Evolutionary conservation across 2,888 invertebrate species (phyloP).

Genomic region (Dione vanillae): DNA sequence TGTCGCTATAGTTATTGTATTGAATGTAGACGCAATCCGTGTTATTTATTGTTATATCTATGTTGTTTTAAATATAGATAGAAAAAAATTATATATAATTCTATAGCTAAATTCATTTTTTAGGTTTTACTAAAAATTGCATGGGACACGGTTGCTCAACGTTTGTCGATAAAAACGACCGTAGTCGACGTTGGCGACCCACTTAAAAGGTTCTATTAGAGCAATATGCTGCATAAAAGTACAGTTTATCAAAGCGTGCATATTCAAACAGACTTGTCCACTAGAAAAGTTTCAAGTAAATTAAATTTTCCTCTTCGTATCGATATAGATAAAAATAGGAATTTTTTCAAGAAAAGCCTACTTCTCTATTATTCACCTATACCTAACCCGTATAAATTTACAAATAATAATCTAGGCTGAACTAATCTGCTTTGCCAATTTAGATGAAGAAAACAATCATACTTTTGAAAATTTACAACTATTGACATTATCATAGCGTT

Average conservation of each 20-base stretch:
- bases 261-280: constrained; percentile 6
- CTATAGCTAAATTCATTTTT: constrained; percentile 18
- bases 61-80: neutral
- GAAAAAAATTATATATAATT: constrained; percentile 29
- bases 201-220: constrained; percentile 27
- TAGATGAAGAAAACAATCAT: too few species aligned
- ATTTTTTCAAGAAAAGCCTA: too few species aligned
- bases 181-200: constrained; percentile 12
- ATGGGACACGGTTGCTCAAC: neutral
- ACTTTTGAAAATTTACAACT: too few species aligned
- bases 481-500: too few species aligned
- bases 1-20: too few species aligned
- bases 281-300: constrained; percentile 5
- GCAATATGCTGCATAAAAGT: constrained; percentile 15
- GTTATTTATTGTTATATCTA: too few species aligned
- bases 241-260: constrained; percentile 25
- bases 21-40: too few species aligned
- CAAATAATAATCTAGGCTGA: too few species aligned
- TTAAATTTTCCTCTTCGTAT: constrained; percentile 5
- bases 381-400: too few species aligned
- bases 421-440: too few species aligned
- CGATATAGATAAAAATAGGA: neutral
- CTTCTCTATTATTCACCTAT: too few species aligned
- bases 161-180: constrained; percentile 8
- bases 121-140: constrained; percentile 18